Evolutionary conservation across 2,113 vertebrate genomes (phyloP), one percentile per base, ranked within the genome.

Genomic region (Bufo gargarizans): DNA sequence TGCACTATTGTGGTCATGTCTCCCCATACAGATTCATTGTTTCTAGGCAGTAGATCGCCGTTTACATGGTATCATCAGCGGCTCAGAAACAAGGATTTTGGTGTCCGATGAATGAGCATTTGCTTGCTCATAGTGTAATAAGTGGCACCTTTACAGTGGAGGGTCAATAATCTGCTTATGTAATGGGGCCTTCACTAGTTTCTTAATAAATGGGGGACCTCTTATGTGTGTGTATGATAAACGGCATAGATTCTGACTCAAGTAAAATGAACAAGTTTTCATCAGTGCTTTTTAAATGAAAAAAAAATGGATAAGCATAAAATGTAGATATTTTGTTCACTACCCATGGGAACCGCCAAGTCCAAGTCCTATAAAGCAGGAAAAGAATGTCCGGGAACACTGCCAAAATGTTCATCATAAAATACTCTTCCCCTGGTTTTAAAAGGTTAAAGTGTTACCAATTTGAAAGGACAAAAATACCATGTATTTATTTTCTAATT

Each of bases 391-490:
- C 87, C 16, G 71, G 87, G 87, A 88, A 74, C n/a, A 53, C 80
- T 88, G 87, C 87, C 87, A 88, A 77, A 83, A 76, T 88, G 87
- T 83, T 61, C 87, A 83, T 88, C 87, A 88, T 83, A 77, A 83
- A 88, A 88, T 88, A 88, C 47, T 83, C 79, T 74, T 74, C 55
- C 67, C 79, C 43, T 82, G 79, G 78, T 88, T 88, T 82, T 88
- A 82, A 82, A 82, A 83, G 87, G 87, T 88, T 88, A 88, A 83
- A 88, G 80, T 77, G 79, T 88, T 83, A 83, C 87, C 47, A 12
- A 88, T 88, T 83, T 53, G 16, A 77, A 88, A 82, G 79, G 55
- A 83, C 79, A 88, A 88, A 88, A 88, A 88, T 88, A 88, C 45
- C 58, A 82, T 77, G 80, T 65, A 88, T 82, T 82, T 88, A 83